A percentile compares a stretch with the other conserved stretches of the same genome.
These are phyloP conservation scores for Meriones psammophilus DNA, from an alignment of 2,797 vertebrate genomes.

Conservation along the genomic window DNA sequence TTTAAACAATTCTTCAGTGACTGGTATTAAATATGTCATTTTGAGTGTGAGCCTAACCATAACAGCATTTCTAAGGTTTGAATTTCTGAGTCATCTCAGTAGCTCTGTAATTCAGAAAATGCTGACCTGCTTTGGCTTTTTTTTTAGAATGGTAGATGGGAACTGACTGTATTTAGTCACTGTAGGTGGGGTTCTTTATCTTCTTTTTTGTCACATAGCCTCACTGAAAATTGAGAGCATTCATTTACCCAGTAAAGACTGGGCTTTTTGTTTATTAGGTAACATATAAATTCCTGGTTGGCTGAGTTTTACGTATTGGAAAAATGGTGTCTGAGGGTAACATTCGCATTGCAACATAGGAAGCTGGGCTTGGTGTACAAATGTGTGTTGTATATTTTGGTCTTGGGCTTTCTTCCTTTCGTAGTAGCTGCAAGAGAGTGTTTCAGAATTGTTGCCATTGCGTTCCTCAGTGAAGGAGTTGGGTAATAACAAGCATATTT, in stretches of 20 bases:
- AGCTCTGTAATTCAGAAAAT: slow-evolving; percentile 9
- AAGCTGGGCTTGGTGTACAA: background rate
- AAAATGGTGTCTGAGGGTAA: background rate
- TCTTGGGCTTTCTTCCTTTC: background rate
- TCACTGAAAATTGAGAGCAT: slow-evolving; percentile 37
- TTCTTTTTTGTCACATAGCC: background rate
- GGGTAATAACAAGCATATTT: background rate
- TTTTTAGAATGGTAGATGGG: slow-evolving; percentile 3
- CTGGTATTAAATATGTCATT: slow-evolving; percentile 26
- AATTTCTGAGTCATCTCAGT: slow-evolving; percentile 27
- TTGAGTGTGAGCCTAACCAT: slow-evolving; percentile 6
- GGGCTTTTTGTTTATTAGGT: background rate
- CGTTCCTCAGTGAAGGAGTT: background rate
- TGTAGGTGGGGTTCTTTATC: slow-evolving; percentile 31
- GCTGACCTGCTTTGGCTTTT: slow-evolving; percentile 5
- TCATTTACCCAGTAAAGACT: background rate
- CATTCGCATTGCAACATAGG: background rate
- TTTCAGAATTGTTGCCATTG: slow-evolving; percentile 49
- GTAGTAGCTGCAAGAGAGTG: background rate
- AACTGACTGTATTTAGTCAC: slow-evolving; percentile 10
- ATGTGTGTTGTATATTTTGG: background rate
- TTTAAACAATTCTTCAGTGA: slow-evolving; percentile 39
- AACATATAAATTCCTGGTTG: background rate
- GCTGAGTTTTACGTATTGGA: background rate
- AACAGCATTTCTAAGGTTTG: slow-evolving; percentile 54